These are phyloP conservation scores for Xestia sexstrigata DNA, from an alignment of 2,888 invertebrate genomes.

Conservation along the genomic window DNA sequence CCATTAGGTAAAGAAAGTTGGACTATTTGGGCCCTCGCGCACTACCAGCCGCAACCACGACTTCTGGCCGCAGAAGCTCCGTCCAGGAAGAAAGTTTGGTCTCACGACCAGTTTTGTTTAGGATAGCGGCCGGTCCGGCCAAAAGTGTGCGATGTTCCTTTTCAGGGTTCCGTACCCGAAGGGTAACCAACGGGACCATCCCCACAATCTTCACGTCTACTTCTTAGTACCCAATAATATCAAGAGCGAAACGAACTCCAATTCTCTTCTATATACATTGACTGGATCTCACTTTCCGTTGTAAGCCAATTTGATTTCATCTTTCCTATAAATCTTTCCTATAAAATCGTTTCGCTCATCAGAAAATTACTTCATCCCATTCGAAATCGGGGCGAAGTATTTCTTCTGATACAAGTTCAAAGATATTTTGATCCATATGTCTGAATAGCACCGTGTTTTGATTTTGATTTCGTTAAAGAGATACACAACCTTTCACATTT, in stretches of 20 bases:
- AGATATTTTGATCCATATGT: neutral
- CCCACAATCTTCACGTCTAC: neutral
- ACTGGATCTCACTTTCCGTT: neutral
- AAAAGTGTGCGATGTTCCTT: neutral
- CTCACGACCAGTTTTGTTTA: too few relatives aligned
- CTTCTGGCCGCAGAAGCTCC: too few relatives aligned
- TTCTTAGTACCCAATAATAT: neutral
- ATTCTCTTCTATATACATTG: neutral
- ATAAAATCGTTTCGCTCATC: neutral
- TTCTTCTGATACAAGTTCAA: neutral
- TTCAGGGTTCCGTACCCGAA: neutral
- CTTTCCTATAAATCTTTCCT: constrained; percentile 1
- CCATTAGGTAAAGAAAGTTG: neutral
- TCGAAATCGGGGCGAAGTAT: neutral
- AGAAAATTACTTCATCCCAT: neutral
- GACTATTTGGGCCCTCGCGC: too few relatives aligned
- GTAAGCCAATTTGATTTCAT: constrained; percentile 14
- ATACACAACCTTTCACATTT: neutral
- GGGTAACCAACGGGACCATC: too few relatives aligned
- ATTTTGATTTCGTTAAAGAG: neutral
- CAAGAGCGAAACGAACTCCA: neutral
- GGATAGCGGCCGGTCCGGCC: neutral
- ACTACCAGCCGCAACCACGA: too few relatives aligned
- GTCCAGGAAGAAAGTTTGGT: too few relatives aligned
- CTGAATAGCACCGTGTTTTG: neutral